Conservation (phyloP, 1,140 invertebrate genomes). For the Aphaenogaster floridana region DNA sequence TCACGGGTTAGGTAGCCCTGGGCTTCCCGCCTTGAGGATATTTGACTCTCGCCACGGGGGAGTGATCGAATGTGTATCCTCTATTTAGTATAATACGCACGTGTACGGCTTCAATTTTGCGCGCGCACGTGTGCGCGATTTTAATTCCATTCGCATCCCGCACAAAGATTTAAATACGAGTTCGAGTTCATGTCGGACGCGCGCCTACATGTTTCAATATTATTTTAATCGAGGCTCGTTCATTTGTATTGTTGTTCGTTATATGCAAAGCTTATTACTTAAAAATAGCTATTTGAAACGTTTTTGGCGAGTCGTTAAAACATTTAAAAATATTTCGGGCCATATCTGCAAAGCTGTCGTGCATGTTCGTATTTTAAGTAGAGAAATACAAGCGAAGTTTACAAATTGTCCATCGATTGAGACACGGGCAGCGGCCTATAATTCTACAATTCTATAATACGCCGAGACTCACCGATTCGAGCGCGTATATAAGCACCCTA, state of each 20-base stretch:
- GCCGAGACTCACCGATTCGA: neutral
- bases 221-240: neutral
- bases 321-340: neutral
- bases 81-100: neutral
- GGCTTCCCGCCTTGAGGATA: constrained; percentile 40
- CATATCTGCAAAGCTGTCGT: neutral
- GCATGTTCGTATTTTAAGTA: neutral
- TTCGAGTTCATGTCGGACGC: neutral
- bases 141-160: neutral
- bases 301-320: neutral
- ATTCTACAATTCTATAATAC: neutral
- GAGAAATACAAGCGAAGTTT: neutral
- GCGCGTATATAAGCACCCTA: neutral
- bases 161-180: neutral
- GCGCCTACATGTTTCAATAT: neutral
- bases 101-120: neutral
- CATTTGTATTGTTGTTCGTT: neutral
- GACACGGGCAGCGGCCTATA: neutral
- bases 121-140: neutral
- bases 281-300: neutral
- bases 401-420: neutral
- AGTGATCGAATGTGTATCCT: neutral
- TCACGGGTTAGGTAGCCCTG: neutral
- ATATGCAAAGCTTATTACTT: neutral
- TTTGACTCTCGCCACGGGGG: neutral